Evolutionary conservation across 2,113 vertebrate genomes (phyloP).

Genomic region (Elephas maximus): DNA sequence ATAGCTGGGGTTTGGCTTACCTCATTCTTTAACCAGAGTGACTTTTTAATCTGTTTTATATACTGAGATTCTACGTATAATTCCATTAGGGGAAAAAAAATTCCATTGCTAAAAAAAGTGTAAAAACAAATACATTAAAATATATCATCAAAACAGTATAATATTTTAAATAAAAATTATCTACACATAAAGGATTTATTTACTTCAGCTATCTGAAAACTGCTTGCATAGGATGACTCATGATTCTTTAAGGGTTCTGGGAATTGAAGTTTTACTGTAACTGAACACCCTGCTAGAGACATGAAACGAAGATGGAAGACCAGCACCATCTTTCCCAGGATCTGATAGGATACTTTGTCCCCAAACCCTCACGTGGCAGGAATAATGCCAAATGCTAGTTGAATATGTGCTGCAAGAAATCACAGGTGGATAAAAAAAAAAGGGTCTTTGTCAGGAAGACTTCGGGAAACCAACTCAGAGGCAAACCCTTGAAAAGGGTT

Average conservation of each 20-base stretch:
- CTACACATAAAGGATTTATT: background rate
- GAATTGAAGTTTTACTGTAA: background rate
- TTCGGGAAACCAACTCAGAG: background rate
- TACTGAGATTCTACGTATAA: background rate
- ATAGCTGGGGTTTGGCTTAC: background rate
- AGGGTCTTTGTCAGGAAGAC: background rate
- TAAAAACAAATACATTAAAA: background rate
- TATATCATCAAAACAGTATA: background rate
- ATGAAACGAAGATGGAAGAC: background rate
- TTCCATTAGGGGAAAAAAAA: background rate
- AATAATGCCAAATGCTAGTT: background rate
- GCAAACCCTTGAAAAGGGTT: background rate
- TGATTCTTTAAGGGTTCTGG: background rate
- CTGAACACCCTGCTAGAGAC: background rate
- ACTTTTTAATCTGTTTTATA: constrained; percentile 35
- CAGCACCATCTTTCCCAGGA: background rate
- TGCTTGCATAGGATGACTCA: background rate
- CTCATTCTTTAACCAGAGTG: background rate
- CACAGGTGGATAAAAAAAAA: background rate
- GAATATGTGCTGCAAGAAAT: background rate
- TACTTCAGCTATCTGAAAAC: background rate
- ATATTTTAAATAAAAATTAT: constrained; percentile 1
- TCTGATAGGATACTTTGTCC: background rate
- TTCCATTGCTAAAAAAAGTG: background rate
- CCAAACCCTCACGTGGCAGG: background rate